Evolutionary conservation across 2,113 vertebrate species (phyloP).

Genomic region (Lepus europaeus): DNA sequence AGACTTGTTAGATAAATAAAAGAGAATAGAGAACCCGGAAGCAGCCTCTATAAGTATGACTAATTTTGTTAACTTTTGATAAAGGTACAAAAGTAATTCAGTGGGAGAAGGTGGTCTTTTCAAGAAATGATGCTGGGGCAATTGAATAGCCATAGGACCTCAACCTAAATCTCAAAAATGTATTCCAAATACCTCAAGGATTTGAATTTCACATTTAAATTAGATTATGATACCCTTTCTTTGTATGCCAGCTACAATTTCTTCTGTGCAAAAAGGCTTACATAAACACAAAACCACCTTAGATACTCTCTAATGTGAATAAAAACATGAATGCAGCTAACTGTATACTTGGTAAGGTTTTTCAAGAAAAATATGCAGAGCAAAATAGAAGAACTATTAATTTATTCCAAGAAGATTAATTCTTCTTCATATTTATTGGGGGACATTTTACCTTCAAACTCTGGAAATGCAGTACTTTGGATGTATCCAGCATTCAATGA

Average conservation of each 20-base stretch:
- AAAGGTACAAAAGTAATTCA: background rate
- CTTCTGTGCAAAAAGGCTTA: background rate
- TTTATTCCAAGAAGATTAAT: constrained; percentile 3
- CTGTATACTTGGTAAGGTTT: constrained; percentile 4
- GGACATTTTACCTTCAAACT: constrained; percentile 47
- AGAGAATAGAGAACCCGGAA: background rate
- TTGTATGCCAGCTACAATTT: background rate
- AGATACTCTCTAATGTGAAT: background rate
- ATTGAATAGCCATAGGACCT: background rate
- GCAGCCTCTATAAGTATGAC: background rate
- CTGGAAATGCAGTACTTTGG: constrained; percentile 33
- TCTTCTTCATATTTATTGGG: background rate
- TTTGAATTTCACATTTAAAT: constrained; percentile 26
- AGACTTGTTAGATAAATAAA: background rate
- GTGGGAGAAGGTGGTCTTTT: background rate
- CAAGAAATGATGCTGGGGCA: background rate
- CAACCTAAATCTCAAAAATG: background rate
- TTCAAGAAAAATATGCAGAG: background rate
- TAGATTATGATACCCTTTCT: background rate
- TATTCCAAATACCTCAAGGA: background rate
- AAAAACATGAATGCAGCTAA: constrained; percentile 14
- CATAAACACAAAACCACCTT: background rate
- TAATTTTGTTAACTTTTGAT: background rate
- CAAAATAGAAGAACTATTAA: constrained; percentile 48
- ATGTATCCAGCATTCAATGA: background rate